A percentile compares a stretch with the other conserved stretches of the same genome.
phyloP scores from a whole-genome alignment of 2,113 vertebrate species.

The Asarcornis scutulata region DNA sequence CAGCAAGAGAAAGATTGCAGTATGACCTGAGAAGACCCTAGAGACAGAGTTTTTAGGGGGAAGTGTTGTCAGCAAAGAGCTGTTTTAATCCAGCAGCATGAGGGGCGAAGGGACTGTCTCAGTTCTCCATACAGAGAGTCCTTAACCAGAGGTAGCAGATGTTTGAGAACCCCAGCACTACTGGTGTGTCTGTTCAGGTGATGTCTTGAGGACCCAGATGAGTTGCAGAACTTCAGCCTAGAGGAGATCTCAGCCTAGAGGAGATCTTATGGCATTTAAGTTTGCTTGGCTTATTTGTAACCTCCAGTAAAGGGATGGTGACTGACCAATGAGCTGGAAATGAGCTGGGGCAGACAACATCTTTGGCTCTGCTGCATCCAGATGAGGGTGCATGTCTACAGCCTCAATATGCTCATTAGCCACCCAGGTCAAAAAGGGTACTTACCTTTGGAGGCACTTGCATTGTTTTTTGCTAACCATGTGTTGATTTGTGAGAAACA shows the following conservation, averaged over 20 bases:
- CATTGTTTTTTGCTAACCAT: not conserved
- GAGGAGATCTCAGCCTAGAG: not conserved
- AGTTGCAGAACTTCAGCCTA: not conserved
- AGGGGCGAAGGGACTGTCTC: not conserved
- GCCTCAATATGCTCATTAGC: not conserved
- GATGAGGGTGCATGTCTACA: not conserved
- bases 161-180: accelerated
- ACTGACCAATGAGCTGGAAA: not conserved
- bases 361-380: not conserved
- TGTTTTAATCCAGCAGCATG: not conserved
- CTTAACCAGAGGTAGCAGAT: not conserved
- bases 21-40: not conserved
- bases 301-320: not conserved
- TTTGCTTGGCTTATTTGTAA: not conserved
- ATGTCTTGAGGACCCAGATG: not conserved
- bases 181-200: not conserved
- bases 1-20: not conserved
- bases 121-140: not conserved
- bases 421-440: not conserved
- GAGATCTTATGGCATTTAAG: not conserved
- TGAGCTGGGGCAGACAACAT: not conserved
- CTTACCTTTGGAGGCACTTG: not conserved
- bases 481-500: not conserved
- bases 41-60: not conserved
- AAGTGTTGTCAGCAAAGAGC: not conserved